phyloP scores from a whole-genome alignment of 2,113 vertebrate genomes.

The Climacteris rufus region DNA sequence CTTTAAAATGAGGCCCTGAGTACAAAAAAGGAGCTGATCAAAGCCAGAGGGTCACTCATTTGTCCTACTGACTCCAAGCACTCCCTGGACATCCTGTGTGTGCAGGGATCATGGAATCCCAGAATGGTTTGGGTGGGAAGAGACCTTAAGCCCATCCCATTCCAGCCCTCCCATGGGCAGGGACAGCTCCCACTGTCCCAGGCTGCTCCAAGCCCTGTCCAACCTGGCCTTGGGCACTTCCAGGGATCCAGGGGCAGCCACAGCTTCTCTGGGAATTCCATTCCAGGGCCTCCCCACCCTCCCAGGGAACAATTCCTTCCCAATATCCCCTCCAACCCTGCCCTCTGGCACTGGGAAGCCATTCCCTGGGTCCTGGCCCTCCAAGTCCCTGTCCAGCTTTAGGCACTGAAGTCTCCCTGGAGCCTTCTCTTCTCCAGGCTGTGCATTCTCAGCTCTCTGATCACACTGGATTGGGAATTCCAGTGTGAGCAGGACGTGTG shows the following conservation, averaged over 20 bases:
- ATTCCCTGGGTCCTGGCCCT: neutral
- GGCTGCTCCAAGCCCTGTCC: fast-evolving
- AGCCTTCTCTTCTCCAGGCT: neutral
- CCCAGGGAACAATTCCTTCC: fast-evolving
- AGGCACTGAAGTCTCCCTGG: neutral
- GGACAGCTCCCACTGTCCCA: fast-evolving
- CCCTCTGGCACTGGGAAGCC: neutral
- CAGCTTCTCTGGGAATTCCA: neutral
- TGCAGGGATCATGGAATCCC: neutral
- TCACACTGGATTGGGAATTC: neutral
- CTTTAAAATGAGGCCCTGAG: neutral
- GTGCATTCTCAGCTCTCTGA: neutral
- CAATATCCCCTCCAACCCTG: neutral
- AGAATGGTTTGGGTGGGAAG: neutral
- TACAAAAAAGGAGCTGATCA: neutral
- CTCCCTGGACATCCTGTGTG: neutral
- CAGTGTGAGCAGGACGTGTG: neutral
- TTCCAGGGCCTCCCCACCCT: neutral
- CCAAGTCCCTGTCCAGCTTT: neutral
- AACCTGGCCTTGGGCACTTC: fast-evolving
- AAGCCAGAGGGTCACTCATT: fast-evolving
- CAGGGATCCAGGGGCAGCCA: neutral
- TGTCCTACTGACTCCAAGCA: neutral
- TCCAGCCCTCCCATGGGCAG: neutral
- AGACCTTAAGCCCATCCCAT: neutral